Evolutionary conservation across 2,797 vertebrate genomes (phyloP), one percentile per base, ranked within the genome.

Genomic region (Rhincodon typus): DNA sequence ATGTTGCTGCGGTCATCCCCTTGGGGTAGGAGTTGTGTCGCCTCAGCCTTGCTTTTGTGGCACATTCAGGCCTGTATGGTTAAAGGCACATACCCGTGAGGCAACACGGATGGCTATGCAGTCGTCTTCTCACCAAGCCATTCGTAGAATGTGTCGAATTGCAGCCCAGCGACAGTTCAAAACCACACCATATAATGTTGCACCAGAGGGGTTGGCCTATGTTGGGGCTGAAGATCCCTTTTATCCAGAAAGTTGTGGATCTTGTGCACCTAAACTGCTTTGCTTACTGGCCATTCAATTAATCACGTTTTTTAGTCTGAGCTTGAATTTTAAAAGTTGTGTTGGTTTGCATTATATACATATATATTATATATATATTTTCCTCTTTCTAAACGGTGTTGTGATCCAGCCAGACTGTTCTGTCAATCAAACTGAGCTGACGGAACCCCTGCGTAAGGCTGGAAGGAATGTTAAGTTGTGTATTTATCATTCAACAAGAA

Each of bases 401-500:
- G 30, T 34, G 70, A 74, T 95, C 94, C 70, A 95, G 94, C 94
- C 69, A 77, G 94, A 95, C 27, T n/a, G 46, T 95, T 95, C 94
- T 53, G 94, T 77, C 94, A 95, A 46, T 95, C 69, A 95, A 95
- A 19, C 12, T 95, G 94, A 95, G 70, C 94, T 74, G 70, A 95
- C 69, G 77, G n/a, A 74, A 77, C 94, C 17, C 70, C 50, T 77
- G 70, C 42, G 50, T 95, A 70, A 95, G 70, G 46, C 70, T 77
- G 70, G 69, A 95, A 93, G 90, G 90, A 77, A 77, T 95, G 94
- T 72, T 94, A 94, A 77, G 27, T 77, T 95, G 74, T 95, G 94
- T 95, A 95, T 95, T 95, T 95, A 53, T 95, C 70, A 95, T 95
- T 74, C 94, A 50, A 30, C 50, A 53, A 53, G 57, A 62, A 74